Conservation (phyloP, 2,113 vertebrate genomes). For the Ammospiza caudacuta region DNA sequence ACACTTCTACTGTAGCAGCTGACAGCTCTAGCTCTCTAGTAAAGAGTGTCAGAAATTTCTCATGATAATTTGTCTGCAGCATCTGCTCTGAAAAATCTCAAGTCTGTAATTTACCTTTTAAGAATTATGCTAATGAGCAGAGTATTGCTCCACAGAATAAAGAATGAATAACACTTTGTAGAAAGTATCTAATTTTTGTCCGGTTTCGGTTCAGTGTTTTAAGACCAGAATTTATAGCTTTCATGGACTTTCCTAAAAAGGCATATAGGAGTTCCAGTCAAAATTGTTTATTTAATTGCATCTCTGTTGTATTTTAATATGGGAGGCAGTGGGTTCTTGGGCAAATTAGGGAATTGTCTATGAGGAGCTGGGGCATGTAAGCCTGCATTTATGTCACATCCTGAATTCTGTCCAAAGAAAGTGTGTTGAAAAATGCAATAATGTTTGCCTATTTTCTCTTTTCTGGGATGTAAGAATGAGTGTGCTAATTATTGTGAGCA, state of each 20-base stretch:
- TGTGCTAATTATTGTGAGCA: background rate
- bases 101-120: background rate
- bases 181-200: background rate
- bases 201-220: background rate
- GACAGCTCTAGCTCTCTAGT: background rate
- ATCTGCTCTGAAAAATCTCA: background rate
- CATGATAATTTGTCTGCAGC: background rate
- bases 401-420: background rate
- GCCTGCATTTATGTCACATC: accelerated
- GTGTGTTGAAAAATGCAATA: background rate
- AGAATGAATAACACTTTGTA: background rate
- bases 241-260: background rate
- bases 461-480: background rate
- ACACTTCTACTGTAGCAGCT: background rate
- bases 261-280: background rate
- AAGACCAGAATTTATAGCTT: background rate
- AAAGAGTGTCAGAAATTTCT: background rate
- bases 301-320: background rate
- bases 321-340: background rate
- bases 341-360: background rate
- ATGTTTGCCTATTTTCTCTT: background rate
- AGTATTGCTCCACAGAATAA: background rate
- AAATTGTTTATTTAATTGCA: background rate
- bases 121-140: background rate
- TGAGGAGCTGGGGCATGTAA: background rate